These are phyloP conservation scores for Leptoclinus maculatus DNA, from an alignment of 2,797 vertebrate genomes.

Conservation along the genomic window DNA sequence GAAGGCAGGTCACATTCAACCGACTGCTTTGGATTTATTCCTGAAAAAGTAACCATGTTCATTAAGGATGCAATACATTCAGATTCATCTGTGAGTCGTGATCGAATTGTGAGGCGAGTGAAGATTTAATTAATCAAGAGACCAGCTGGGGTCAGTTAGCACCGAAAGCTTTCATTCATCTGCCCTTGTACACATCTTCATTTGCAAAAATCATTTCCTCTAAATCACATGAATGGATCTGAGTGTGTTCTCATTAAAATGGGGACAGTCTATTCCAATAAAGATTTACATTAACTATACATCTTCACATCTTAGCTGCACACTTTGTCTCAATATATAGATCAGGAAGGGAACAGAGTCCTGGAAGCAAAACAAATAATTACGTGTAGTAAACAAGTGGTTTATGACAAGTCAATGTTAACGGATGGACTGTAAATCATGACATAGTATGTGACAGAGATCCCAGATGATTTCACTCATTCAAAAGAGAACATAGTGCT, in stretches of 20 bases:
- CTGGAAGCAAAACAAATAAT: not conserved
- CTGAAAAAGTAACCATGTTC: too few species aligned
- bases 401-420: not conserved
- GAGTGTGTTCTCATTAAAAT: not conserved
- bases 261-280: not conserved
- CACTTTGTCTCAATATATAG: not conserved
- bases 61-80: too few species aligned
- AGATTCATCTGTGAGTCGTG: too few species aligned
- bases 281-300: not conserved
- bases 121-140: slow-evolving; percentile 1
- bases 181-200: not conserved
- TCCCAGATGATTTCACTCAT: not conserved
- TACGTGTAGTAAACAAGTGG: too few species aligned
- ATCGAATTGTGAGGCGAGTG: not conserved
- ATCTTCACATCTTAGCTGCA: slow-evolving; percentile 13
- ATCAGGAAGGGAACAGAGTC: not conserved
- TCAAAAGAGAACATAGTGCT: too few species aligned
- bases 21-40: too few species aligned
- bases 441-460: not conserved
- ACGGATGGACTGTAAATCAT: not conserved
- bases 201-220: not conserved
- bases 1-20: too few species aligned
- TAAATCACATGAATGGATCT: not conserved
- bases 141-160: not conserved
- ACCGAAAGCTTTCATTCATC: not conserved